Evolutionary conservation across 2,113 vertebrate species (phyloP).

Genomic region (Elanus axillaris): DNA sequence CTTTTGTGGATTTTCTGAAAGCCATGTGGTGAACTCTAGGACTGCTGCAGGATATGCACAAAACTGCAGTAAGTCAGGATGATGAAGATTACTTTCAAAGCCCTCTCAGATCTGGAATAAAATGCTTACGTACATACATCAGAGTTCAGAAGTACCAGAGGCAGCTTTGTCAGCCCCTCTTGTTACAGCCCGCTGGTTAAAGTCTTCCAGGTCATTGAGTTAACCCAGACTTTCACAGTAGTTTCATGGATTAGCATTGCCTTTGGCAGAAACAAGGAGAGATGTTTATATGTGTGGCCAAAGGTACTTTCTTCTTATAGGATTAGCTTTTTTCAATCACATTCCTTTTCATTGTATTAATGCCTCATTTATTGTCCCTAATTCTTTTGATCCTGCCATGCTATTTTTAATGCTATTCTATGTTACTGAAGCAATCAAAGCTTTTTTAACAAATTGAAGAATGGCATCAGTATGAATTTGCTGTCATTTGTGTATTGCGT

Average conservation of each 20-base stretch:
- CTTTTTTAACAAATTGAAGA: not conserved
- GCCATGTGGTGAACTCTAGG: not conserved
- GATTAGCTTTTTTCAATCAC: not conserved
- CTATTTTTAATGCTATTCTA: not conserved
- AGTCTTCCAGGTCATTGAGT: not conserved
- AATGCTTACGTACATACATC: not conserved
- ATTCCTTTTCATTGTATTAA: not conserved
- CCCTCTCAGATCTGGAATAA: not conserved
- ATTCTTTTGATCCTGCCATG: not conserved
- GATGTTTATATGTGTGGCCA: not conserved
- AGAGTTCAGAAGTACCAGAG: not conserved
- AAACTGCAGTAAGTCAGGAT: not conserved
- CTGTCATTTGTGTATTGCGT: not conserved
- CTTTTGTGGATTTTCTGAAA: not conserved
- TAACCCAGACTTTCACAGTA: not conserved
- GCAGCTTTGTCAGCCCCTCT: not conserved
- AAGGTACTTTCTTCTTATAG: not conserved
- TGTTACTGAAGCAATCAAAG: not conserved
- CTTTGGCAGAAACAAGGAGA: not conserved
- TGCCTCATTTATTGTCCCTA: not conserved
- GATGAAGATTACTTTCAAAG: not conserved
- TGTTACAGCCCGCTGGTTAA: not conserved
- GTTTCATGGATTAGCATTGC: not conserved
- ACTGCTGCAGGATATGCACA: not conserved
- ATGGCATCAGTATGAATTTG: not conserved